A percentile compares a stretch with the other conserved stretches of the same genome.
Evolutionary conservation across 2,888 invertebrate genomes (phyloP).

Genomic region (Eupithecia inturbata): DNA sequence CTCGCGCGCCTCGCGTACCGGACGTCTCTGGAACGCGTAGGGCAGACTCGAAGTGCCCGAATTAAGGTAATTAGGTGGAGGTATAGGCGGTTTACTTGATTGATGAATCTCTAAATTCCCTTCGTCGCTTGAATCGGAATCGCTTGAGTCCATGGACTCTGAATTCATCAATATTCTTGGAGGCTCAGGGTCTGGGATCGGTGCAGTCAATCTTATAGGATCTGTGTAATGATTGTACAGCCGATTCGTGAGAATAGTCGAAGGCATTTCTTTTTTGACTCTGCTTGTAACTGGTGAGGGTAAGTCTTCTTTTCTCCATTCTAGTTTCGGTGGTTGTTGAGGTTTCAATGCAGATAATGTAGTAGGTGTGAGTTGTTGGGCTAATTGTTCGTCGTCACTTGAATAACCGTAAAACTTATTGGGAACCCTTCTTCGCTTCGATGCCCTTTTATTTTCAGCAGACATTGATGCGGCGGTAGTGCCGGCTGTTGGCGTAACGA

Average conservation of each 20-base stretch:
- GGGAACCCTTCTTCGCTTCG: slow-evolving; percentile 91
- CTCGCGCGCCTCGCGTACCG: slow-evolving; percentile 82
- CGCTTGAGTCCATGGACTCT: slow-evolving; percentile 78
- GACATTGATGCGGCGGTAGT: slow-evolving; percentile 56
- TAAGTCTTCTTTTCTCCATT: slow-evolving; percentile 90
- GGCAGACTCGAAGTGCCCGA: slow-evolving; percentile 78
- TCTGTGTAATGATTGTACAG: slow-evolving; percentile 74
- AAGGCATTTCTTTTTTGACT: slow-evolving; percentile 77
- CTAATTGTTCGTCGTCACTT: slow-evolving; percentile 89
- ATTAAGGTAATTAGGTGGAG: slow-evolving; percentile 77
- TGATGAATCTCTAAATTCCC: slow-evolving; percentile 81
- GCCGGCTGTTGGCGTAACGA: slow-evolving; percentile 44
- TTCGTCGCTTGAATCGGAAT: slow-evolving; percentile 82
- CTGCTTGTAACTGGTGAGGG: slow-evolving; percentile 84
- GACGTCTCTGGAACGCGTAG: slow-evolving; percentile 76
- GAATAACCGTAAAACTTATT: slow-evolving; percentile 95
- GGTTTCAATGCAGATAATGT: slow-evolving; percentile 81
- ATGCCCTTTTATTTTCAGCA: slow-evolving; percentile 87
- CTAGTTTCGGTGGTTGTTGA: slow-evolving; percentile 86
- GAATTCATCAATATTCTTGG: slow-evolving; percentile 78
- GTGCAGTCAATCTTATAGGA: slow-evolving; percentile 79
- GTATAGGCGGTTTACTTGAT: slow-evolving; percentile 65
- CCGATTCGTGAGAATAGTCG: slow-evolving; percentile 69
- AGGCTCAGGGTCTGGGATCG: slow-evolving; percentile 77
- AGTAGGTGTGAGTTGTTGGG: slow-evolving; percentile 59